A percentile compares a stretch with the other conserved stretches of the same genome.
These are phyloP conservation scores for Pseudois nayaur DNA, from an alignment of 2,113 vertebrate species.

Conservation along the genomic window DNA sequence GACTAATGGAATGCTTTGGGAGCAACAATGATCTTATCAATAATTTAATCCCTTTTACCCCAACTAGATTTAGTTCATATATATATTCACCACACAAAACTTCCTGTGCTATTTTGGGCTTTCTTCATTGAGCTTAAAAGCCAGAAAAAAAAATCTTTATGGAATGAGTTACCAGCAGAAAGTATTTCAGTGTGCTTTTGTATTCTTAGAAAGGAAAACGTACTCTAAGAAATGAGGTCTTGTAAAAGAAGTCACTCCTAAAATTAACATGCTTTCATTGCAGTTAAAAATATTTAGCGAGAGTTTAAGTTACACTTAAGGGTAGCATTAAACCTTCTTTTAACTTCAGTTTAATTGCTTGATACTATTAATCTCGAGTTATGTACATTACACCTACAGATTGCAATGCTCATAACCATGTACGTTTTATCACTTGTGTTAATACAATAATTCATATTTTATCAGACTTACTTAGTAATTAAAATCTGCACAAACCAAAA, in stretches of 20 bases:
- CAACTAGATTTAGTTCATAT: conserved; percentile 68
- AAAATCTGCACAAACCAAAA: conserved; percentile 70
- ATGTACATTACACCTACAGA: conserved; percentile 81
- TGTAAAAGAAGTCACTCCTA: conserved; percentile 69
- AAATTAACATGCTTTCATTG: conserved; percentile 70
- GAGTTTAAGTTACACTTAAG: conserved; percentile 77
- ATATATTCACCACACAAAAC: conserved; percentile 45
- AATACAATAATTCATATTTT: conserved; percentile 81
- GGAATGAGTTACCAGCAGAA: conserved; percentile 71
- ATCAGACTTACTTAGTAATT: conserved; percentile 76
- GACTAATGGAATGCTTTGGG: conserved; percentile 74
- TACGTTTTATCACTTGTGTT: conserved; percentile 76
- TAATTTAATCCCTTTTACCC: conserved; percentile 70
- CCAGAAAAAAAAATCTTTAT: conserved; percentile 58
- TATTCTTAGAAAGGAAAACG: conserved; percentile 70
- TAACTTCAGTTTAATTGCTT: conserved; percentile 80
- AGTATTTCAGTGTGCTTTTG: conserved; percentile 76
- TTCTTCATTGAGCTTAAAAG: conserved; percentile 63
- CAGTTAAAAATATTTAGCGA: conserved; percentile 78
- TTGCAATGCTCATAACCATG: conserved; percentile 63
- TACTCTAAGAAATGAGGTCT: conserved; percentile 71
- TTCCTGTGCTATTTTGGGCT: conserved; percentile 25
- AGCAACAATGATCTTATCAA: conserved; percentile 65
- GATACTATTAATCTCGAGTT: conserved; percentile 80
- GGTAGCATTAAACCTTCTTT: conserved; percentile 71